Percentiles rank a stretch among this genome's conserved stretches.
Conservation (phyloP, 2,113 vertebrate species). For the Nerophis ophidion region DNA sequence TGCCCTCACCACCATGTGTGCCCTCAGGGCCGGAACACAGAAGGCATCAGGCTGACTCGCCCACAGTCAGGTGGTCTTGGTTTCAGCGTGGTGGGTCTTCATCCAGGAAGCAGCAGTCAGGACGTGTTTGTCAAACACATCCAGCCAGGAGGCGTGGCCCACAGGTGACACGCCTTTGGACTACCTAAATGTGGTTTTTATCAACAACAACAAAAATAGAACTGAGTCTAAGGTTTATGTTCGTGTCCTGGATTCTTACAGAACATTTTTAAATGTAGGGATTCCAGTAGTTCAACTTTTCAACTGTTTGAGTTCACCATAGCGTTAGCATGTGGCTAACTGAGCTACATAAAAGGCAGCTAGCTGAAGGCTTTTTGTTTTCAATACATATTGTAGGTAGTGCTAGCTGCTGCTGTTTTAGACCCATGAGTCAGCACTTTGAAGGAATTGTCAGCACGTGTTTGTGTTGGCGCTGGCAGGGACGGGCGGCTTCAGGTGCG, state of each 20-base stretch:
- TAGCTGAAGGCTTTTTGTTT: no score
- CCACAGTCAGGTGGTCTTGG: constrained; percentile 85
- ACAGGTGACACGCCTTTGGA: constrained; percentile 66
- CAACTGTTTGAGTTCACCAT: not conserved
- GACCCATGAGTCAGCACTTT: no score
- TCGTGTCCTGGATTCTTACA: no score
- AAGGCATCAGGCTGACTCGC: constrained; percentile 80
- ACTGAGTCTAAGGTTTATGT: not conserved
- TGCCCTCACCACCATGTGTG: not conserved
- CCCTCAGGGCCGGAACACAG: constrained; percentile 79
- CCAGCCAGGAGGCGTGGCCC: constrained; percentile 84
- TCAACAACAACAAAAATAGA: no score
- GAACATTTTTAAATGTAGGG: no score
- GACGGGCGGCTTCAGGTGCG: constrained; percentile 86
- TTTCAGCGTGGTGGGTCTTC: constrained; percentile 90
- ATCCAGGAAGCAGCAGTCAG: constrained; percentile 70
- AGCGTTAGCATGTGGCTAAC: not conserved
- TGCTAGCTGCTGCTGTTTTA: no score
- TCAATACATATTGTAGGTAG: no score
- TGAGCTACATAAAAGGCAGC: no score
- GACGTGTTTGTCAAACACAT: constrained; percentile 89
- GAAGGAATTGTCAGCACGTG: not conserved
- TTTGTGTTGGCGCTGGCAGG: constrained; percentile 55
- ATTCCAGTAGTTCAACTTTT: no score
- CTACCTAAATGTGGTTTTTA: not conserved